These are phyloP conservation scores for Chaetops frenatus DNA, from an alignment of 2,113 vertebrate species.

Conservation along the genomic window DNA sequence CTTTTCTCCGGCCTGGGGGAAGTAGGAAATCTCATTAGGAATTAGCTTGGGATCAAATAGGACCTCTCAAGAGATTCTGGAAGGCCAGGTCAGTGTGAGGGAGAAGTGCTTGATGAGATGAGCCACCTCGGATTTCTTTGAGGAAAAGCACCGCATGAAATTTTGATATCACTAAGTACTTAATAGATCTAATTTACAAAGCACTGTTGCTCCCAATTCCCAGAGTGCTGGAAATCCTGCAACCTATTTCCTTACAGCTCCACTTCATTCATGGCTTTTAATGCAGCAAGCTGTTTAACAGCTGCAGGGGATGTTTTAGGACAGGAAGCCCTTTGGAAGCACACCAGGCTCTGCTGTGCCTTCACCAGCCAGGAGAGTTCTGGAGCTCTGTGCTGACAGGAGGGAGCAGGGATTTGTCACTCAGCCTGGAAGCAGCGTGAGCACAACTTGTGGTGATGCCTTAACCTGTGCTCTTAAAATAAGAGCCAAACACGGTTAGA, in stretches of 20 bases:
- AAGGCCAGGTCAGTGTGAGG: not conserved
- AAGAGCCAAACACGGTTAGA: too few relatives aligned
- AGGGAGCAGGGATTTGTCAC: not conserved
- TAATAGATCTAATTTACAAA: slow-evolving; percentile 45
- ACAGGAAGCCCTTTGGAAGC: not conserved
- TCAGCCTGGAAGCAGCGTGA: not conserved
- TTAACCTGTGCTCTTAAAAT: too few relatives aligned
- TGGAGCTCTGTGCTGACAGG: not conserved
- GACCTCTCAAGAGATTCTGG: not conserved
- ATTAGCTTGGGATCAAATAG: slow-evolving; percentile 9
- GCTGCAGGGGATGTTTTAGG: not conserved
- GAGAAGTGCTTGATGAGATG: not conserved
- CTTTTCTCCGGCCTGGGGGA: not conserved
- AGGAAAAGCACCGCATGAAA: not conserved
- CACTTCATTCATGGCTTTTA: not conserved
- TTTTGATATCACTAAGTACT: slow-evolving; percentile 38
- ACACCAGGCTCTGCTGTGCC: not conserved
- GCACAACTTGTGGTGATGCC: not conserved
- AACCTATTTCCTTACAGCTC: not conserved
- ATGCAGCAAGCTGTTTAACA: slow-evolving; percentile 26
- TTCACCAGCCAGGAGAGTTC: not conserved
- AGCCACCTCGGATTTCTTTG: not conserved
- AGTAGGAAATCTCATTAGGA: slow-evolving; percentile 6
- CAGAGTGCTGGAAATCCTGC: slow-evolving; percentile 14
- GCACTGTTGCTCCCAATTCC: slow-evolving; percentile 8